These are phyloP conservation scores for Turritopsis rubra DNA, from an alignment of 30 jellyfish, hydroid and myxozoan genomes.

Conservation along the genomic window DNA sequence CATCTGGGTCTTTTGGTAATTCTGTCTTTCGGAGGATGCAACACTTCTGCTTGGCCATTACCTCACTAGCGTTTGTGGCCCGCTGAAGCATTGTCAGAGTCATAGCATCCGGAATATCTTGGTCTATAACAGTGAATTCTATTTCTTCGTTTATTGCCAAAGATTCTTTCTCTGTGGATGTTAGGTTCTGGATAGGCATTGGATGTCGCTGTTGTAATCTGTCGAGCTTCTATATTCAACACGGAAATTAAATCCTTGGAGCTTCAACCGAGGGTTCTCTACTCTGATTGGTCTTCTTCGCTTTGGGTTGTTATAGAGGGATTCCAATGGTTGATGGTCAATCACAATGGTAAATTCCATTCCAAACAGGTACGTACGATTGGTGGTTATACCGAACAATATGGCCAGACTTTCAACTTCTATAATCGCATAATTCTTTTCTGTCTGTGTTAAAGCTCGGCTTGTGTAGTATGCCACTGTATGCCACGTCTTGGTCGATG, in stretches of 20 bases:
- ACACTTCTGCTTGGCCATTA: not conserved
- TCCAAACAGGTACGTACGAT: slow-evolving; percentile 25
- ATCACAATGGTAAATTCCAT: slow-evolving; percentile 2
- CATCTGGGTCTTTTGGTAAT: not conserved
- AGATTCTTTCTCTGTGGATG: not conserved
- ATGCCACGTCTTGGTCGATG: slow-evolving; percentile 15
- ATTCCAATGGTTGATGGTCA: slow-evolving; percentile 1
- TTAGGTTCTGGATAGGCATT: not conserved
- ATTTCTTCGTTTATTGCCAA: not conserved
- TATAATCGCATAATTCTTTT: slow-evolving; percentile 11
- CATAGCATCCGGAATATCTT: not conserved
- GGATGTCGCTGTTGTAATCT: not conserved
- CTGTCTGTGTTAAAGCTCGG: slow-evolving; percentile 18
- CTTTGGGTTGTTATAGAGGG: not conserved
- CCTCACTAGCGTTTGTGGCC: not conserved
- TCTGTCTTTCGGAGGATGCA: not conserved
- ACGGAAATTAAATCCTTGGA: not conserved
- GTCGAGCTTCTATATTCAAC: not conserved
- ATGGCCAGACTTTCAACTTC: slow-evolving; percentile 24
- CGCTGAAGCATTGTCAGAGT: not conserved
- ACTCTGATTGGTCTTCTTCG: not conserved
- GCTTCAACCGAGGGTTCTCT: not conserved
- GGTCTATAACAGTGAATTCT: not conserved
- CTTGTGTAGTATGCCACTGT: not conserved
- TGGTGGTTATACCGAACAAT: not conserved